Evolutionary conservation across 2,888 invertebrate species (phyloP).

Genomic region (Spisula solida): DNA sequence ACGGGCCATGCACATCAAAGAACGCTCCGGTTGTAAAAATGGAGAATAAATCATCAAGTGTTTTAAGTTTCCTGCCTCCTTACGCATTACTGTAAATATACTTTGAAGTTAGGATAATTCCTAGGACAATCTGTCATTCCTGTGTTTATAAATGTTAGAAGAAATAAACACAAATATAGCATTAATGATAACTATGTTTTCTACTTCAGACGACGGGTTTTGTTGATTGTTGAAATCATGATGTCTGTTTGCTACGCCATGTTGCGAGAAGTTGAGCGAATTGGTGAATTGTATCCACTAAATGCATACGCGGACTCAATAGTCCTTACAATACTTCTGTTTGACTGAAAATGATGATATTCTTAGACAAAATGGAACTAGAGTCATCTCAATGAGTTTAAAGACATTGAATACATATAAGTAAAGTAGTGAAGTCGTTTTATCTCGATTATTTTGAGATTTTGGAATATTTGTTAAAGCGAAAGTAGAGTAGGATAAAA

Average conservation of each 20-base stretch:
- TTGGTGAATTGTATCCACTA: background rate
- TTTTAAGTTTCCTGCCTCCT: slow-evolving; percentile 39
- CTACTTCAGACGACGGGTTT: background rate
- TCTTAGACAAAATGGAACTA: too few species aligned
- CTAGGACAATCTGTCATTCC: slow-evolving; percentile 41
- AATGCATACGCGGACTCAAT: too few species aligned
- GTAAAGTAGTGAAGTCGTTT: too few species aligned
- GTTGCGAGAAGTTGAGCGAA: background rate
- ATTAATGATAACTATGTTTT: background rate
- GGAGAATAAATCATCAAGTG: slow-evolving; percentile 42
- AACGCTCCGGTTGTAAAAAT: slow-evolving; percentile 13
- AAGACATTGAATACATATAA: too few species aligned
- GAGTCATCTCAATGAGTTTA: too few species aligned
- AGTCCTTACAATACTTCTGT: too few species aligned
- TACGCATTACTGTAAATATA: slow-evolving; percentile 24
- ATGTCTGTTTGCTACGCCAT: background rate
- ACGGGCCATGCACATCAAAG: slow-evolving; percentile 43
- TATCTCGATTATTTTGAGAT: too few species aligned
- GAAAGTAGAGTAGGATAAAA: too few species aligned
- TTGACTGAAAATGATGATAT: too few species aligned
- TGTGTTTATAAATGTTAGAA: slow-evolving; percentile 27
- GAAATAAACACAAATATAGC: background rate
- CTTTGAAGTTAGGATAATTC: slow-evolving; percentile 34
- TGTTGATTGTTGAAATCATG: background rate
- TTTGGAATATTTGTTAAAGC: too few species aligned